These are phyloP conservation scores for Collichthys lucidus DNA, from an alignment of 2,113 vertebrate species.

Conservation along the genomic window DNA sequence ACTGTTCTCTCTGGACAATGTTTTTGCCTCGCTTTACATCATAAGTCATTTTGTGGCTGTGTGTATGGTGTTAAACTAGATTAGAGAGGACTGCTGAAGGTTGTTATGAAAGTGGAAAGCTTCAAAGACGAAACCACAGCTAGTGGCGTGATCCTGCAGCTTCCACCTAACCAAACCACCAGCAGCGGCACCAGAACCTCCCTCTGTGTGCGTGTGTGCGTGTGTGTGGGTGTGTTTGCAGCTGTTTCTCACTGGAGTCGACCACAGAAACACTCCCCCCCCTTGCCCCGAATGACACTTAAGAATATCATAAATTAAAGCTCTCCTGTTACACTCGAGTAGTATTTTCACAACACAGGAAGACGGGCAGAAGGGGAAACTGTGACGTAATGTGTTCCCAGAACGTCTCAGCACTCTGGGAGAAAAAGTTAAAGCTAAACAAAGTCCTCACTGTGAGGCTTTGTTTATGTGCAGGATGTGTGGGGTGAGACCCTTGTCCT, in stretches of 20 bases:
- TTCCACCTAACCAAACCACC: slow-evolving; percentile 57
- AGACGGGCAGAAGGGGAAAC: slow-evolving; percentile 42
- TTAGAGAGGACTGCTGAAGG: slow-evolving; percentile 57
- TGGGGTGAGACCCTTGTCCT: slow-evolving; percentile 63
- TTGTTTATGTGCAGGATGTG: slow-evolving; percentile 72
- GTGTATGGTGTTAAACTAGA: slow-evolving; percentile 56
- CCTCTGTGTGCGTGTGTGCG: slow-evolving; percentile 27
- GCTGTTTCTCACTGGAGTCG: slow-evolving; percentile 63
- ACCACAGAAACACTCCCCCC: slow-evolving; percentile 69
- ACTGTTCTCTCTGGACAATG: not conserved
- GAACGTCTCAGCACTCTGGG: slow-evolving; percentile 42
- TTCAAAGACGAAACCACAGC: slow-evolving; percentile 76
- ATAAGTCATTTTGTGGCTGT: slow-evolving; percentile 19
- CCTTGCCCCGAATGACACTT: slow-evolving; percentile 55
- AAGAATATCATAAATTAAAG: slow-evolving; percentile 63
- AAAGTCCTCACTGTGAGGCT: slow-evolving; percentile 62
- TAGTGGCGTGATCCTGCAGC: slow-evolving; percentile 48
- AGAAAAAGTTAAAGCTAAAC: slow-evolving; percentile 70
- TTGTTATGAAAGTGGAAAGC: slow-evolving; percentile 69
- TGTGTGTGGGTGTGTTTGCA: slow-evolving; percentile 54
- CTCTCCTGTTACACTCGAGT: slow-evolving; percentile 47
- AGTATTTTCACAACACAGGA: slow-evolving; percentile 68
- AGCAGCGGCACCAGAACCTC: slow-evolving; percentile 26
- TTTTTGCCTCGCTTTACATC: slow-evolving; percentile 36
- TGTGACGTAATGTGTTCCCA: slow-evolving; percentile 63